These are phyloP conservation scores for Larimichthys crocea DNA, from an alignment of 2,113 vertebrate genomes.

Conservation along the genomic window DNA sequence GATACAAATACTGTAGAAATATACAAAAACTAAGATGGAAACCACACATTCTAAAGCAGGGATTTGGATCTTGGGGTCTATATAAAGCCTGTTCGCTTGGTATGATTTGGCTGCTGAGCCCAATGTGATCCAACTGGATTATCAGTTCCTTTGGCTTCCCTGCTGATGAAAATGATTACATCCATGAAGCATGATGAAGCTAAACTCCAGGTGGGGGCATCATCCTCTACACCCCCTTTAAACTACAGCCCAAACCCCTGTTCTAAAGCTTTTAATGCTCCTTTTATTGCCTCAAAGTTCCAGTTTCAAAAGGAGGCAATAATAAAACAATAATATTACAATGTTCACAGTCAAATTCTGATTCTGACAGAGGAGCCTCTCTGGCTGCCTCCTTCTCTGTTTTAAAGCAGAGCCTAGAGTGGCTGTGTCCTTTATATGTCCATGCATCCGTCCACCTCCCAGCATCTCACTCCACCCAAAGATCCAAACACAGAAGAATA, in stretches of 20 bases:
- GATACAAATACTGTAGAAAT: conserved; percentile 77
- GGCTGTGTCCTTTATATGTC: conserved; percentile 55
- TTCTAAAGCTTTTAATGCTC: conserved; percentile 70
- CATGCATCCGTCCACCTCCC: conserved; percentile 37
- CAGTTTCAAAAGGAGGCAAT: conserved; percentile 64
- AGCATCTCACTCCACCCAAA: conserved; percentile 38
- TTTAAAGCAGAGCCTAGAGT: conserved; percentile 52
- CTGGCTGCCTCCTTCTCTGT: conserved; percentile 33
- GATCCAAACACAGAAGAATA: conserved; percentile 55
- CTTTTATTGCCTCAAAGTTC: conserved; percentile 60
- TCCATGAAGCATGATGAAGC: conserved; percentile 49
- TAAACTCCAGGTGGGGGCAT: conserved; percentile 23
- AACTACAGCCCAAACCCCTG: conserved; percentile 49
- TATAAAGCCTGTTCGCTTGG: conserved; percentile 51
- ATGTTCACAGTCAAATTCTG: conserved; percentile 67
- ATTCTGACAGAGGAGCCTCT: conserved; percentile 49
- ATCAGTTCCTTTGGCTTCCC: conserved; percentile 67
- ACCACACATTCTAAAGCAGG: conserved; percentile 75
- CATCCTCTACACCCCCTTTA: conserved; percentile 23
- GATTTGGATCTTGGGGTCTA: conserved; percentile 45
- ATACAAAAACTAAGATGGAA: conserved; percentile 73
- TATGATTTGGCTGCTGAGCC: conserved; percentile 60
- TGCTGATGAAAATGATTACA: conserved; percentile 57
- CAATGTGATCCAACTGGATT: conserved; percentile 54
- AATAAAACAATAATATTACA: conserved; percentile 48